These are phyloP conservation scores for Carcinoscorpius rotundicauda DNA, from an alignment of 1,140 invertebrate species.

Conservation along the genomic window DNA sequence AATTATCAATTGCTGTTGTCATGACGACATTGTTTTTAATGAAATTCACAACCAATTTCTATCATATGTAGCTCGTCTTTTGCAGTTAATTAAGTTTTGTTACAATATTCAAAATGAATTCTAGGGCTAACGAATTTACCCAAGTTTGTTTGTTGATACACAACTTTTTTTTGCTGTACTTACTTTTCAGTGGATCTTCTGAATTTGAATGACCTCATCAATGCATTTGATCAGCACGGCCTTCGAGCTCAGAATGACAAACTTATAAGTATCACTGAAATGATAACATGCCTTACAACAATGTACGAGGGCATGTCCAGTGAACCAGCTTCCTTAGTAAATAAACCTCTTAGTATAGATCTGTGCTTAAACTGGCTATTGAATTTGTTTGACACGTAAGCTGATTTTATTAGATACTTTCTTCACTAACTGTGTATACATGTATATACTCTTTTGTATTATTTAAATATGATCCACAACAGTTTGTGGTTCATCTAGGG, in stretches of 20 bases:
- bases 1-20: too few relatives aligned
- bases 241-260: slow-evolving; percentile 87
- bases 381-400: slow-evolving; percentile 90
- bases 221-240: slow-evolving; percentile 87
- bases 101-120: too few relatives aligned
- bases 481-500: too few relatives aligned
- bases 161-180: too few relatives aligned
- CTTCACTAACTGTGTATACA: too few relatives aligned
- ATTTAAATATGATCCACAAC: too few relatives aligned
- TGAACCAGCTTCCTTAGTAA: slow-evolving; percentile 27
- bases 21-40: too few relatives aligned
- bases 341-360: slow-evolving; percentile 82
- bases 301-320: slow-evolving; percentile 69
- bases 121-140: too few relatives aligned
- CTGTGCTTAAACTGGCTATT: slow-evolving; percentile 95
- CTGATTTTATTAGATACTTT: slow-evolving; percentile 11
- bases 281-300: slow-evolving; percentile 81
- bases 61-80: neutral
- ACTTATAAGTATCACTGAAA: slow-evolving; percentile 86
- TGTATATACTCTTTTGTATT: too few relatives aligned
- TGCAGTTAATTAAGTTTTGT: too few relatives aligned
- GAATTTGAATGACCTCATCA: slow-evolving; percentile 66
- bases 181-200: slow-evolving; percentile 67
- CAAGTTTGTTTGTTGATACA: too few relatives aligned
- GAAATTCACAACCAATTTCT: too few relatives aligned